Evolutionary conservation across 1,140 invertebrate species (phyloP), one percentile per base, ranked within the genome.

Genomic region (Limonius californicus): DNA sequence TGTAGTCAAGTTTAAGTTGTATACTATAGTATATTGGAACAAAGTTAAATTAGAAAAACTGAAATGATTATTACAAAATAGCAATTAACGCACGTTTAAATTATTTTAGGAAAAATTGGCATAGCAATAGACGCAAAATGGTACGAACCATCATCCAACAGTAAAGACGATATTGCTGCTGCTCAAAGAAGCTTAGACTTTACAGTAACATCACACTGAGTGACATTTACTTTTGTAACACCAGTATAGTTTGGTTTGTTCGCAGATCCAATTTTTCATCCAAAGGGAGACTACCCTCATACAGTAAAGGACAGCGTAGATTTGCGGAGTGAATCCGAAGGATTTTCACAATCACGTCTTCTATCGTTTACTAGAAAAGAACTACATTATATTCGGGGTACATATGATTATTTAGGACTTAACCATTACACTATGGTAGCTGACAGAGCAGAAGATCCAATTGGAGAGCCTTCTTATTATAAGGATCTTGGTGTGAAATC

Each of bases 231-330:
- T 43, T 15, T 63, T 59, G 12, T 39, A 50, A 30, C 6, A 30
- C 0, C 12, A 3, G 39, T 63, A 50, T 54, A 82, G 80, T 75
- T 80, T 30, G 86, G 86, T 4, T 85, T 83, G 82, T 80, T 80
- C 42, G 77, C 81, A 0, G 73, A 87, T 69, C 84, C 86, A 7
- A 84, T 88, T 15, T 86, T 81, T 73, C 82, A 81, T 0, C 58
- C 70, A n/a, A 58, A 73, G 0, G 87, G 87, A 0, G 83, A 87
- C 69, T 89, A 88, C 73, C 85, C 87, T 0, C 63, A 70, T 15
- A 59, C 83, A 0, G 84, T 89, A 82, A 79, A 82, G 47, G 67
- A 75, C 9, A 69, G 75, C 2, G 74, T 89, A n/a, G 79, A 73
- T 21, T 56, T 66, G 0, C 83, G 81, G 27, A 87, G 85, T 61